Conservation (phyloP, 2,888 invertebrate genomes). For the Alloscopus bannaensis region DNA sequence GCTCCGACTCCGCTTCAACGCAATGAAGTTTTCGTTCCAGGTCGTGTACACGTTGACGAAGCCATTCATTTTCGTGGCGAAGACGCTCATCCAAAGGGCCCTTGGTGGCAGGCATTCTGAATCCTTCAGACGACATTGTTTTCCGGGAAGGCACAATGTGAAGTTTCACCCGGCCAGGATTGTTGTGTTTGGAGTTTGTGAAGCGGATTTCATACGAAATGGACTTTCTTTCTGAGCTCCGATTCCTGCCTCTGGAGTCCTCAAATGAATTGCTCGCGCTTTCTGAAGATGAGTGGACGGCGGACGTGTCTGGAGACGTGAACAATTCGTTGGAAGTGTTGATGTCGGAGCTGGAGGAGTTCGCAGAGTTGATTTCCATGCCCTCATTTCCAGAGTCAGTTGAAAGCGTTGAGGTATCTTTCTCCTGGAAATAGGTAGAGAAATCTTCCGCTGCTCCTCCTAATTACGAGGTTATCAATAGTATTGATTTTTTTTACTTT, state of each 20-base stretch:
- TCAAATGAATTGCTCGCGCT: background rate
- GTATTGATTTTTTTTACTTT: too few species aligned
- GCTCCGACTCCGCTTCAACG: slow-evolving; percentile 39
- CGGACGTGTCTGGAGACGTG: slow-evolving; percentile 19
- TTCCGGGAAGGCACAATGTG: slow-evolving; percentile 27
- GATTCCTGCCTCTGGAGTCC: background rate
- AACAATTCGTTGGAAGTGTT: slow-evolving; percentile 33
- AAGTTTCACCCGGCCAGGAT: slow-evolving; percentile 41
- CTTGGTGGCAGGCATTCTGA: too few species aligned
- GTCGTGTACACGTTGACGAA: slow-evolving; percentile 29
- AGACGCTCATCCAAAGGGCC: background rate
- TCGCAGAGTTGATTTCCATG: background rate
- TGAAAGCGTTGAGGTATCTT: background rate
- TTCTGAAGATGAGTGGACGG: background rate
- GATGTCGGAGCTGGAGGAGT: background rate
- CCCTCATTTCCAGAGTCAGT: background rate
- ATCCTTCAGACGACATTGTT: background rate
- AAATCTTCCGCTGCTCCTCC: slow-evolving; percentile 18
- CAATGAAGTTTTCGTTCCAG: slow-evolving; percentile 34
- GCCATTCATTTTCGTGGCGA: slow-evolving; percentile 26
- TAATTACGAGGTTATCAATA: too few species aligned
- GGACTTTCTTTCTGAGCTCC: slow-evolving; percentile 21
- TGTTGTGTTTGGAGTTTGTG: slow-evolving; percentile 36
- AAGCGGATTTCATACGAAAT: slow-evolving; percentile 49
- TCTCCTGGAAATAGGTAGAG: too few species aligned